phyloP scores from a whole-genome alignment of 2,797 vertebrate genomes.

The Simalia tracyae region DNA sequence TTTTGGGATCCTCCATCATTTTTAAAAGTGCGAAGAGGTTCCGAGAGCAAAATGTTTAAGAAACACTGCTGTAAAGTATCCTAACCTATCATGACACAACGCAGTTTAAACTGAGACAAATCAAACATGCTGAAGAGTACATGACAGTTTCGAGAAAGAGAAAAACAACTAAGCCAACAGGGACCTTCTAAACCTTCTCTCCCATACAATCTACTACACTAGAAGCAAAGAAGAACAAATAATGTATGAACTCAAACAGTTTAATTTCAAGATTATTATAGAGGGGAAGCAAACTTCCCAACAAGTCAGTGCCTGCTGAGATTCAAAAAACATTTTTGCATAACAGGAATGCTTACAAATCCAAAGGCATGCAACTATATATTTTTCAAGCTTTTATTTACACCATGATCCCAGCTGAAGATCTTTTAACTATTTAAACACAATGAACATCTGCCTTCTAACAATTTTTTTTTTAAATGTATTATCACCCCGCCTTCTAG shows the following conservation, averaged over 20 bases:
- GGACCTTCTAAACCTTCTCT: not conserved
- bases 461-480: too few species aligned
- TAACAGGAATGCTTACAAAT: conserved; percentile 17
- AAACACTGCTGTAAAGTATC: not conserved
- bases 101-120: not conserved
- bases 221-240: not conserved
- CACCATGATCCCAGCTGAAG: not conserved
- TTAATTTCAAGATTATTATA: not conserved
- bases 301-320: not conserved
- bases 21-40: not conserved
- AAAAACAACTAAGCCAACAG: not conserved
- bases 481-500: not conserved
- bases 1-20: not conserved
- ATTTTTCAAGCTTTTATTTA: conserved; percentile 6
- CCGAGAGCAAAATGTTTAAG: not conserved
- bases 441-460: not conserved
- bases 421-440: conserved; percentile 23
- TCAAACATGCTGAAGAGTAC: too few species aligned
- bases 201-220: not conserved
- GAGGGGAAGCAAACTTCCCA: not conserved
- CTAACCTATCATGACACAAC: not conserved
- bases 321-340: not conserved
- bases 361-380: conserved; percentile 11
- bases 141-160: not conserved
- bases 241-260: not conserved